These are phyloP conservation scores for Molorchus minor DNA, from an alignment of 2,888 invertebrate species.

Conservation along the genomic window DNA sequence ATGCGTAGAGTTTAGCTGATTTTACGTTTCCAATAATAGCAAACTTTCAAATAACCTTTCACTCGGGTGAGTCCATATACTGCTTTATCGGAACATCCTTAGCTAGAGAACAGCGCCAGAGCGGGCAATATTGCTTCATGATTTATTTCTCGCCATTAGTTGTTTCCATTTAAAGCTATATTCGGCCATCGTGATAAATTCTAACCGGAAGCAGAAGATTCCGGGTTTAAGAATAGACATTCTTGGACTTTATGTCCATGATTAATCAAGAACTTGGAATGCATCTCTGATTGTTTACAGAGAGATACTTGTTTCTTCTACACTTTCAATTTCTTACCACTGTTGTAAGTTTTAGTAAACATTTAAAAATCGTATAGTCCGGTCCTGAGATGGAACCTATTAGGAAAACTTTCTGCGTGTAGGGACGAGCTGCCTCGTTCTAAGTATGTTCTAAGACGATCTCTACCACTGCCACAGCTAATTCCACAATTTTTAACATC, in stretches of 20 bases:
- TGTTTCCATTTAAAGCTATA: slow-evolving; percentile 54
- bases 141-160: slow-evolving; percentile 55
- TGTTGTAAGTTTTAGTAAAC: no score
- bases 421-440: no score
- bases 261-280: slow-evolving; percentile 25
- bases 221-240: slow-evolving; percentile 26
- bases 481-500: no score
- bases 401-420: no score
- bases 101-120: slow-evolving; percentile 28
- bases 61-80: slow-evolving; percentile 46
- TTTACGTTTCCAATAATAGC: slow-evolving; percentile 49
- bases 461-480: no score
- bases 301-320: slow-evolving; percentile 9
- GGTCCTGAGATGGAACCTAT: no score
- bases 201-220: slow-evolving; percentile 41
- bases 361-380: no score
- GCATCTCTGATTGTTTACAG: slow-evolving; percentile 21
- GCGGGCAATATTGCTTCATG: slow-evolving; percentile 52
- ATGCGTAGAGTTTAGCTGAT: no score
- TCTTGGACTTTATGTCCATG: slow-evolving; percentile 25
- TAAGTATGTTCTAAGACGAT: no score
- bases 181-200: slow-evolving; percentile 49
- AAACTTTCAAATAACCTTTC: slow-evolving; percentile 51
- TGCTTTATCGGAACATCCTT: slow-evolving; percentile 47
- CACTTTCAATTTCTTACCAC: background rate